phyloP scores from a whole-genome alignment of 2,888 invertebrate species.

The Andrena flavipes region DNA sequence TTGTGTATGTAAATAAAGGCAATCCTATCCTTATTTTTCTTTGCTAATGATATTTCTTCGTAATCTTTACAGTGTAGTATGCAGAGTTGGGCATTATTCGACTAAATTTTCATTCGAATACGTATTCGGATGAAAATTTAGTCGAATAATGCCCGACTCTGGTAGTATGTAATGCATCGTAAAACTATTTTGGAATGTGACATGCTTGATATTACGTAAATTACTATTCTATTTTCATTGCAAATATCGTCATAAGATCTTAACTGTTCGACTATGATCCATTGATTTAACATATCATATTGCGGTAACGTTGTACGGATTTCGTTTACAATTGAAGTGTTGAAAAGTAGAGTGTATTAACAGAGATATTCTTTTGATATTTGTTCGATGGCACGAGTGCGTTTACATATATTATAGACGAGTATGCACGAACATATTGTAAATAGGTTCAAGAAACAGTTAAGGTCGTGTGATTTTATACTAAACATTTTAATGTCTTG shows the following conservation, averaged over 20 bases:
- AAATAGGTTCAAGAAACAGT: conserved; percentile 41
- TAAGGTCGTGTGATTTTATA: conserved; percentile 66
- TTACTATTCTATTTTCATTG: conserved; percentile 36
- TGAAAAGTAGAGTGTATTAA: neutral
- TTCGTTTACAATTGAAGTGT: conserved; percentile 12
- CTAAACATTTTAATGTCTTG: conserved; percentile 66
- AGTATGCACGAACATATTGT: conserved; percentile 17
- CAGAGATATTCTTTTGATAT: conserved; percentile 4
- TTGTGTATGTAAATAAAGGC: conserved; percentile 56
- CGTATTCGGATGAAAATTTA: too few relatives aligned
- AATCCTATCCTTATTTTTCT: conserved; percentile 49
- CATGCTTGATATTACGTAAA: conserved; percentile 49
- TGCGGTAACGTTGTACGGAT: neutral
- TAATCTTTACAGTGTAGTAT: conserved; percentile 48
- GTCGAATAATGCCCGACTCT: too few relatives aligned
- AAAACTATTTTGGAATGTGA: conserved; percentile 47
- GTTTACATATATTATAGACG: conserved; percentile 24
- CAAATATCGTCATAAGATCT: conserved; percentile 42
- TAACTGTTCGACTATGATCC: conserved; percentile 40
- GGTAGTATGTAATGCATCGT: conserved; percentile 50
- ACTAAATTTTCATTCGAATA: too few relatives aligned
- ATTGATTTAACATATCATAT: conserved; percentile 19
- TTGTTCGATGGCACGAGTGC: conserved; percentile 15
- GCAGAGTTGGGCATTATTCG: too few relatives aligned
- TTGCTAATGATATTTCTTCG: conserved; percentile 44